Evolutionary conservation across 2,888 invertebrate genomes (phyloP), one percentile per base, ranked within the genome.

Genomic region (Aleiodes alternator): DNA sequence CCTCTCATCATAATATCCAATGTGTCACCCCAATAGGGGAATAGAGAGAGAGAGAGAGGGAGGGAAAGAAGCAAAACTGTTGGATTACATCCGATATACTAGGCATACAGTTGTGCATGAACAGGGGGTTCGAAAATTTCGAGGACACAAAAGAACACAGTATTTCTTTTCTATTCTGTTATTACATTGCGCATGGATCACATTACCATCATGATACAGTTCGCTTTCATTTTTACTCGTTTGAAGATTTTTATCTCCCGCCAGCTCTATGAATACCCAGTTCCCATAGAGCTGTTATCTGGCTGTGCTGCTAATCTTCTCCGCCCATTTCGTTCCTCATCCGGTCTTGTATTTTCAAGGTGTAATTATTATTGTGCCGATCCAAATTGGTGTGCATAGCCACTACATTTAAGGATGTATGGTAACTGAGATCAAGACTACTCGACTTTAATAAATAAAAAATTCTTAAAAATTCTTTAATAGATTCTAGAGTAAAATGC

Each of bases 171-270:
- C 82, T 80, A 80, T 82, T 76, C 85, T 84, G 85, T 86, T 86
- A 86, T 86, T 86, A 86, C 86, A 86, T 84, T 83, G 82, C 81
- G 43, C 82, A 81, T 80, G 86, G 83, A 87, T 87, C 84, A 82
- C 83, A 80, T 83, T 82, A 83, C 82, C 81, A 80, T 81, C 81
- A 73, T 76, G 76, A 79, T 78, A 72, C 69, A 70, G 78, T 72
- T 76, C 75, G 69, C 75, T 76, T 71, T 76, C 73, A 72, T 72
- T 76, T 76, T 71, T 64, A 74, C 68, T 73, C 53, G 71, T 38
- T 53, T 29, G 51, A 72, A 79, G 80, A 81, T 80, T 75, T 76
- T 78, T 77, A 78, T 80, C 78, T 80, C 74, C 64, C 74, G 74
- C 61, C 57, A 68, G 71, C 59, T 72, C 57, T 31, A 68, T 71